Evolutionary conservation across 2,113 vertebrate species (phyloP).

Genomic region (Mionectes macconnelli): DNA sequence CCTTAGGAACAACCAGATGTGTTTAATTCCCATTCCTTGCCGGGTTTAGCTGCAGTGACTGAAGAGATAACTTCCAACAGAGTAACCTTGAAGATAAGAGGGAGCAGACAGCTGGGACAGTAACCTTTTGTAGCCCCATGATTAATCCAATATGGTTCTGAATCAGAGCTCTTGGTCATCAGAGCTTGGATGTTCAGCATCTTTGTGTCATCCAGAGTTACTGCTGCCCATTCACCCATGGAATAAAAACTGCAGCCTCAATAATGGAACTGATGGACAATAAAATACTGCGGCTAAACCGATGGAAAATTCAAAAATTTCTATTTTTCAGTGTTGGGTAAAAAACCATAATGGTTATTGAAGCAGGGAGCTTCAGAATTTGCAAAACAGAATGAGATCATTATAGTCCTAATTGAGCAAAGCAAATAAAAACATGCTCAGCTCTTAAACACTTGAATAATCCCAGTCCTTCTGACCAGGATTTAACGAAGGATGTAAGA

Average conservation of each 20-base stretch:
- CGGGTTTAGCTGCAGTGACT: not conserved
- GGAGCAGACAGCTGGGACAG: slow-evolving; percentile 17
- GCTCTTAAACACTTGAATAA: slow-evolving; percentile 4
- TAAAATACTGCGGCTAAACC: not conserved
- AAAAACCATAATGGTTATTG: not conserved
- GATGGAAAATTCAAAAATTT: not conserved
- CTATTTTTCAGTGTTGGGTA: not conserved
- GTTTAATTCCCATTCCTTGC: slow-evolving; percentile 10
- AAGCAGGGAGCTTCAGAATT: not conserved
- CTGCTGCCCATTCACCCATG: not conserved
- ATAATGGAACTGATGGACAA: not conserved
- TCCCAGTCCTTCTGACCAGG: not conserved
- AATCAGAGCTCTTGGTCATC: not conserved
- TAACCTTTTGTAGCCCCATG: not conserved
- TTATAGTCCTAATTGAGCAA: slow-evolving; percentile 47
- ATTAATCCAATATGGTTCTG: slow-evolving; percentile 27
- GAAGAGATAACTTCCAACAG: slow-evolving; percentile 18
- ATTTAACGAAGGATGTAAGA: not conserved
- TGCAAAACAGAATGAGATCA: slow-evolving; percentile 17
- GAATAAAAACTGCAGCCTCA: not conserved
- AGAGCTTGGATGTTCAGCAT: not conserved
- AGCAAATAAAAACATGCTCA: slow-evolving; percentile 52
- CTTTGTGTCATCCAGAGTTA: not conserved
- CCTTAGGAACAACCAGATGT: not conserved
- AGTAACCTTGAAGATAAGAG: slow-evolving; percentile 11